Base-by-base conservation (phyloP, 2,888 invertebrate genomes). In the Tridacna gigas region DNA sequence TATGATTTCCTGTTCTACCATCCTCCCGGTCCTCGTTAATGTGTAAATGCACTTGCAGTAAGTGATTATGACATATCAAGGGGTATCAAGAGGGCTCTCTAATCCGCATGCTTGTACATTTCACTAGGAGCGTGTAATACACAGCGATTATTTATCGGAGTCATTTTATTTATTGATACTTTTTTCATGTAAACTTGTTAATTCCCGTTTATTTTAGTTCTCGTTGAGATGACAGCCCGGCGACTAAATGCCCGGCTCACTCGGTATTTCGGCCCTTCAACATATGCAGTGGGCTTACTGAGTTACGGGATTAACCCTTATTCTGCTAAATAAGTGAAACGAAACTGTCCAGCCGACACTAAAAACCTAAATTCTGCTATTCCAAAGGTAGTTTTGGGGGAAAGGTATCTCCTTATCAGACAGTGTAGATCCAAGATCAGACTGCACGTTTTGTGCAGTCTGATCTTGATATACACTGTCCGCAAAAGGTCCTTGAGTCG, bases 161-260 rank as follows among this genome's bases (percentile, higher is more conserved):
- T 84, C 81, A 73, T 82, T 83, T 78, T 86, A 85, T 83, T 88
- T 80, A 79, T 84, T 85, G 89, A 87, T 88, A 87, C 88, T 87
- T 89, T 89, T 89, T 82, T 74, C 61, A 80, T 80, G 80, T 84
- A 86, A 87, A 83, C 87, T 87, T 81, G 77, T 80, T 83, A 82
- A 89, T 86, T 80, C 84, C 75, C n/a, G 60, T 77, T 81, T 81
- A 77, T 79, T 75, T 71, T 65, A n/a, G 63, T 73, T 71, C 79
- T 81, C 56, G 76, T 85, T 83, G 77, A 87, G 80, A 88, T 82
- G 69, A 69, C 66, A 63, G 12, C 18, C 65, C 45, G 61, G 61
- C 74, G 69, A 47, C 77, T 25, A 79, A 73, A 77, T 83, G 80
- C 84, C 81, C 67, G 69, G 86, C 26, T 79, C 82, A 77, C 66